Base-by-base conservation (phyloP, 1,140 invertebrate genomes). In the Lasioglossum baleicum region DNA sequence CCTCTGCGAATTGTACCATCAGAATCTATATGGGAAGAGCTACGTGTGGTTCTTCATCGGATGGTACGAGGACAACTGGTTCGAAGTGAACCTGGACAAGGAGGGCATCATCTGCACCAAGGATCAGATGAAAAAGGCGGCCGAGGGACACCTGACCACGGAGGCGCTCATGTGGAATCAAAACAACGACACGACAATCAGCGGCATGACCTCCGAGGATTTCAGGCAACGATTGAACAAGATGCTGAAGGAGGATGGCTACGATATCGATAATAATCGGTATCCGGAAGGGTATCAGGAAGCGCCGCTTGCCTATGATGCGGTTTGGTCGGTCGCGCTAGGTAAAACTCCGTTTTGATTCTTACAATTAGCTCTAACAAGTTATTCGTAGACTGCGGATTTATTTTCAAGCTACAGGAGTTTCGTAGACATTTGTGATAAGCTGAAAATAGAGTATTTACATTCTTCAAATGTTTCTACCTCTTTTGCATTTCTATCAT, bases 21-120 rank as follows among this genome's bases (percentile, higher is more conserved):
- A 99, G 83, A 96, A 96, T 66, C 94, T 99, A 1, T 99, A 98
- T 90, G 99, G 99, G 4, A 97, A 98, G 88, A 97, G 97, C 56
- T 98, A 99, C 93, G 99, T 99, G 0, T 99, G 99, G 99, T 99
- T 99, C 92, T 99, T 99, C 92, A 99, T 99, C 88, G 99, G 97
- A 61, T 99, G 99, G 99, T 99, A 99, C 92, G 98, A 99, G 89
- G 98, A 99, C 90, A 98, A 99, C 89, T 99, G 99, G 99, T 99
- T 98, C 91, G 97, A 98, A 88, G 95, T 95, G 0, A 97, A 97
- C 88, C 91, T 98, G n/a, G 95, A 97, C 76, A 96, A 97, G 67
- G 97, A 98, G 91, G 95, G 96, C 22, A 96, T 99, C 42, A 96
- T 98, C 79, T 99, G 99, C 90, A 99, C 98, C 0, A 94, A 95